Percentiles rank a stretch among this genome's conserved stretches.
Conservation (phyloP, 2,113 vertebrate genomes). For the Sebastes fasciatus region DNA sequence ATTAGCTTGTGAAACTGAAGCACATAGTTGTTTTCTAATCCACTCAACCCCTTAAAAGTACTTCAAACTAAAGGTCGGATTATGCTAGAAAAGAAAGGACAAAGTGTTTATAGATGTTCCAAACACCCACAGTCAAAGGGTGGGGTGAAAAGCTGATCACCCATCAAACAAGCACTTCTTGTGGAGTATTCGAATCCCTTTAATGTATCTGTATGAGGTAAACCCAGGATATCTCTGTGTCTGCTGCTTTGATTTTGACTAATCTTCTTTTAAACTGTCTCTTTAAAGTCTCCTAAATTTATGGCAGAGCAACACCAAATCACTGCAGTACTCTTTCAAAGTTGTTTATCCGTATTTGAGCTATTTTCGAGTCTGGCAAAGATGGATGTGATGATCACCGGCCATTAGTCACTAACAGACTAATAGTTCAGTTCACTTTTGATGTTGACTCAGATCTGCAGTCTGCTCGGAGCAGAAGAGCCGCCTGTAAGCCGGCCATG, state of each 20-base stretch:
- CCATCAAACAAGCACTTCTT: slow-evolving; percentile 8
- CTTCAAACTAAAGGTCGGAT: neutral
- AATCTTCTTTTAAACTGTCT: neutral
- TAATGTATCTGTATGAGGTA: neutral
- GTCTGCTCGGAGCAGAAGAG: slow-evolving; percentile 40
- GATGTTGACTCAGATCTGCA: slow-evolving; percentile 51
- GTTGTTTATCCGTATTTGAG: slow-evolving; percentile 35
- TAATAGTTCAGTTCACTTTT: slow-evolving; percentile 31
- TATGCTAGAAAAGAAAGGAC: neutral
- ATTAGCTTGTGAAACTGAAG: neutral
- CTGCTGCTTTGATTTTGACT: slow-evolving; percentile 2
- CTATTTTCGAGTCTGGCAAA: slow-evolving; percentile 16
- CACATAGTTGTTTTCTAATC: neutral
- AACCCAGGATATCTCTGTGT: neutral
- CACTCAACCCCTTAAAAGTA: neutral
- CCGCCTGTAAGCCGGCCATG: slow-evolving; percentile 30
- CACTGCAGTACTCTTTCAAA: neutral
- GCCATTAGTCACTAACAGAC: slow-evolving; percentile 45
- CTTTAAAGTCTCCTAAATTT: neutral
- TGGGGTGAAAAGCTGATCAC: neutral
- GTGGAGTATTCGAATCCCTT: neutral
- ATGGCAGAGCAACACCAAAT: neutral
- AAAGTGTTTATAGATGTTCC: neutral
- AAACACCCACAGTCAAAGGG: neutral
- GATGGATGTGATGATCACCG: slow-evolving; percentile 38